These are phyloP conservation scores for Pammene fasciana DNA, from an alignment of 2,888 invertebrate genomes.

Conservation along the genomic window DNA sequence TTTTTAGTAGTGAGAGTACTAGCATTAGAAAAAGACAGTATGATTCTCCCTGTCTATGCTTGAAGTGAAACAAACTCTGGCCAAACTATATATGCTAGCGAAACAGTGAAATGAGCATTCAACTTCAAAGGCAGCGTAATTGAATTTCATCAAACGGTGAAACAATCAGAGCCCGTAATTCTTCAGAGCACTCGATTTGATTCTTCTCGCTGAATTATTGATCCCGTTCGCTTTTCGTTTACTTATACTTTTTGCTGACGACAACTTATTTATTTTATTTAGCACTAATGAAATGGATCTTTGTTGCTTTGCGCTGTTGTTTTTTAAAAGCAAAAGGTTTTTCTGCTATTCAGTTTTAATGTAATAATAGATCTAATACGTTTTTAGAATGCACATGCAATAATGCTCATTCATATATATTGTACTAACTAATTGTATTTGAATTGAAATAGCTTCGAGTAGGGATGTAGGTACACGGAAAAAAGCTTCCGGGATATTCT, in stretches of 20 bases:
- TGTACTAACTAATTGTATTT: too few relatives aligned
- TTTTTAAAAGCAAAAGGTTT: not conserved
- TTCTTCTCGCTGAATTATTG: conserved; percentile 24
- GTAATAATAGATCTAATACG: too few relatives aligned
- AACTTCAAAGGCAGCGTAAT: conserved; percentile 11
- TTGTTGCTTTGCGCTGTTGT: not conserved
- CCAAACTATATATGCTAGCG: too few relatives aligned
- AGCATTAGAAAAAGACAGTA: too few relatives aligned
- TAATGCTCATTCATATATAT: too few relatives aligned
- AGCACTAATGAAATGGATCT: not conserved
- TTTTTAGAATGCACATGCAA: too few relatives aligned
- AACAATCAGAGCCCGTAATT: conserved; percentile 26
- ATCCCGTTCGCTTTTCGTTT: conserved; percentile 3
- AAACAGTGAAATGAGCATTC: not conserved
- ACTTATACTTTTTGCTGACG: conserved; percentile 2
- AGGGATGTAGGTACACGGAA: too few relatives aligned
- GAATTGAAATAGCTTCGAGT: too few relatives aligned
- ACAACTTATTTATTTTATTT: conserved; percentile 5
- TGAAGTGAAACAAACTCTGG: too few relatives aligned
- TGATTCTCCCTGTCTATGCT: too few relatives aligned
- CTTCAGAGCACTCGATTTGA: conserved; percentile 23
- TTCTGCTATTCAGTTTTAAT: not conserved
- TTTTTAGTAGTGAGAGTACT: too few relatives aligned
- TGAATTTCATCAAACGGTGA: conserved; percentile 9
- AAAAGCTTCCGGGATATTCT: too few relatives aligned